Base-by-base conservation (phyloP, 2,888 invertebrate species). In the Parnassius apollo region DNA sequence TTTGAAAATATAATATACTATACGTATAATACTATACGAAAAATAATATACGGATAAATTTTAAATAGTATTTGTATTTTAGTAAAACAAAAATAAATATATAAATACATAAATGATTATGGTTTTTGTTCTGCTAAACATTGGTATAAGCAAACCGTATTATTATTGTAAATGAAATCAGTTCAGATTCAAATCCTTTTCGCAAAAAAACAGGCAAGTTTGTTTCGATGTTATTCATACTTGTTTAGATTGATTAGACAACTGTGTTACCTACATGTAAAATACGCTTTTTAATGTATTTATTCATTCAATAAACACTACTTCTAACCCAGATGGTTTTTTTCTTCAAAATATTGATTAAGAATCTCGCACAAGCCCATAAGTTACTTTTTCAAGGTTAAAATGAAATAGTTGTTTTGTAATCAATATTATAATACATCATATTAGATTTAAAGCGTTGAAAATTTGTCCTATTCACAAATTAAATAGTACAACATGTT, bases 391-490 rank as follows among this genome's bases (percentile, higher is more conserved):
- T 35, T 53, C 42, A 12, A 22, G 54, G 54, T 50, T 11, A 22
- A 55, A 61, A 61, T 61, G 50, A 61, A 61, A 61, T 25, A 51
- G 13, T 52, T 18, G 9, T 44, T 35, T 35, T 45, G 25, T 35
- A 57, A 45, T 61, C 57, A 46, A 61, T 61, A 52, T 8, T 61
- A 46, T 61, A 61, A 56, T 57, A 52, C 44, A 55, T 62, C 55
- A 52, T 63, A 63, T 63, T 56, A 59, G 55, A 18, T 59, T 63
- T 35, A 46, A 59, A 59, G 63, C 55, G 46, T 46, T 59, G 35
- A 59, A 59, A 55, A 59, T 48, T 59, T 45, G 22, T 45, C 18
- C 9, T 63, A 63, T 59, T 59, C 59, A 59, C 59, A 59, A 51
- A 63, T 42, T 50, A 62, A 35, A 3, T 35, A 1, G 45, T 59